phyloP scores from a whole-genome alignment of 2,113 vertebrate species.

The Lampris megalopsis region DNA sequence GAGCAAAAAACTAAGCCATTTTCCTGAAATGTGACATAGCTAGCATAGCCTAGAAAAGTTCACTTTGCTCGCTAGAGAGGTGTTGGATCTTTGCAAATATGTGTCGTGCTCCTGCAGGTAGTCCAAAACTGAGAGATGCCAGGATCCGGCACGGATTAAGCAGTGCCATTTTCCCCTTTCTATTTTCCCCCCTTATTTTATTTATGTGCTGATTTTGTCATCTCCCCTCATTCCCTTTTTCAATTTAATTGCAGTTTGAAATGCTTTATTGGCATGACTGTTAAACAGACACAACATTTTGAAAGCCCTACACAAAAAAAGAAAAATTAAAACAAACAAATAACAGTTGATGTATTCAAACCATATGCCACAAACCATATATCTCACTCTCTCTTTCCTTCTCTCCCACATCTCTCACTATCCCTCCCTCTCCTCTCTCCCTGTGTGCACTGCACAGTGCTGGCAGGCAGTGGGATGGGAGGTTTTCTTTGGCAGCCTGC shows the following conservation, averaged over 20 bases:
- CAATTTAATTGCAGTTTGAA: conserved; percentile 10
- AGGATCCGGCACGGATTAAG: too few species aligned
- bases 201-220: conserved; percentile 27
- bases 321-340: conserved; percentile 47
- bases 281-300: conserved; percentile 3
- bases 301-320: background rate
- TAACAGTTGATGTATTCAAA: conserved; percentile 30
- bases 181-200: conserved; percentile 54
- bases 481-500: conserved; percentile 84
- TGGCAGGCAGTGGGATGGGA: conserved; percentile 76
- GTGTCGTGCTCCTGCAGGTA: too few species aligned
- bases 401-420: conserved; percentile 43
- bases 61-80: too few species aligned
- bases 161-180: conserved; percentile 39
- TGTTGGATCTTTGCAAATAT: too few species aligned
- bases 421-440: conserved; percentile 54
- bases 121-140: too few species aligned
- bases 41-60: too few species aligned
- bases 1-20: too few species aligned
- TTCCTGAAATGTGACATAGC: too few species aligned
- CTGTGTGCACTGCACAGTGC: conserved; percentile 67
- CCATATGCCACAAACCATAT: conserved; percentile 34
- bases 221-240: background rate
- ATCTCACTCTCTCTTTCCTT: conserved; percentile 9
- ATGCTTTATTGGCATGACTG: conserved; percentile 7